These are phyloP conservation scores for Crenuchus spilurus DNA, from an alignment of 2,797 vertebrate species.

Conservation along the genomic window DNA sequence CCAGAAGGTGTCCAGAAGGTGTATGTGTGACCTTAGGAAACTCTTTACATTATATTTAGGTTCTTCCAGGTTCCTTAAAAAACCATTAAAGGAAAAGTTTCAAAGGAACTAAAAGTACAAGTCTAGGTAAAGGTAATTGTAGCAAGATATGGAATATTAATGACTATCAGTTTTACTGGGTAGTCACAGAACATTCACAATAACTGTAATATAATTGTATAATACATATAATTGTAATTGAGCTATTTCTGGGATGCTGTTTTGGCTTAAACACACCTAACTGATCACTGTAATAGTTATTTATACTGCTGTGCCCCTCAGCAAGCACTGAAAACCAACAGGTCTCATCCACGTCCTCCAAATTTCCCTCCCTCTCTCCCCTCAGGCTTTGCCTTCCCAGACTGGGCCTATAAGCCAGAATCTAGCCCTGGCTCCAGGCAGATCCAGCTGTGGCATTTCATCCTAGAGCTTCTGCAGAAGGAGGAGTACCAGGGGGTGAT, in stretches of 20 bases:
- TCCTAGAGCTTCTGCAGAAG: constrained; percentile 91
- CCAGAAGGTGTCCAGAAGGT: too few species aligned
- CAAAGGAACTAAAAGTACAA: too few species aligned
- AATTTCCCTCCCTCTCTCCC: constrained; percentile 56
- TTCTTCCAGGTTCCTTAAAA: too few species aligned
- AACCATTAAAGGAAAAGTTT: too few species aligned
- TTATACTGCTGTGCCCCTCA: constrained; percentile 73
- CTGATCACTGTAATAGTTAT: constrained; percentile 34
- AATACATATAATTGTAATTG: too few species aligned
- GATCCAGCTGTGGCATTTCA: constrained; percentile 96
- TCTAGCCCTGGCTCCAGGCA: constrained; percentile 91
- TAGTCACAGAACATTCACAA: too few species aligned
- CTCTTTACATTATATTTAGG: too few species aligned
- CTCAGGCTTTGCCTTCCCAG: constrained; percentile 90
- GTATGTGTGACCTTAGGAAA: too few species aligned
- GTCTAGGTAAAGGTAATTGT: background rate
- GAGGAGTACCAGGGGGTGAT: constrained; percentile 92
- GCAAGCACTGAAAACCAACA: constrained; percentile 69
- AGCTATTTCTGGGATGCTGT: background rate
- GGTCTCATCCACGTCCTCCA: constrained; percentile 63
- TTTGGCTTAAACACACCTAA: background rate
- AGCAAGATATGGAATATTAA: background rate
- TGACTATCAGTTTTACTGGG: background rate
- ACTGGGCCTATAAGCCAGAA: constrained; percentile 95
- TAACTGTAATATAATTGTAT: too few species aligned